Evolutionary conservation across 2,888 invertebrate species (phyloP), one percentile per base, ranked within the genome.

Genomic region (Stenodera caucasica): DNA sequence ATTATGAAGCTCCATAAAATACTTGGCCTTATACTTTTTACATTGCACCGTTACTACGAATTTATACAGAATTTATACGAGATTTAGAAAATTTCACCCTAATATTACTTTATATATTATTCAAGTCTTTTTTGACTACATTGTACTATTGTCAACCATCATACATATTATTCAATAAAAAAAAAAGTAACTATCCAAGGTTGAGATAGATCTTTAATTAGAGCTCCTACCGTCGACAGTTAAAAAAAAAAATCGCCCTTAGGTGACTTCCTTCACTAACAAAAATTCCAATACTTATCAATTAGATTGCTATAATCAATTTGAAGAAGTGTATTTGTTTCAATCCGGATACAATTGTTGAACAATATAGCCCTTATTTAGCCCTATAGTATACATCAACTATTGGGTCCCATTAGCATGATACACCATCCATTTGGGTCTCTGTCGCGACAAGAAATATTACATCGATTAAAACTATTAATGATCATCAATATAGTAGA

Each of bases 401-500:
- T 61, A 65, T 50, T 53, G 66, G 65, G 67, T 65, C 65, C 70
- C 63, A 62, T 70, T 63, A 65, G 61, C 67, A 61, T 55, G 61
- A 64, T 60, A 55, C 45, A 52, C 54, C 63, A 53, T 54, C 58
- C 51, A 59, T 35, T 35, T 14, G 60, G 63, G 63, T 53, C 54
- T 53, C 68, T 66, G 68, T 69, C 72, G 63, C 67, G 59, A 23
- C 53, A 63, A 70, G 75, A 76, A 73, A 73, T 75, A 76, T 75
- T 67, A 69, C 67, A 58, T 58, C 74, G 72, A 76, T 76, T 76
- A 75, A 75, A 76, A 73, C 74, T 76, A 76, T 76, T 76, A 74
- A 76, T 74, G 74, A 70, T 70, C 73, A 67, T 70, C 72, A 72
- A 71, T 69, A 64, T 66, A 51, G 67, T 66, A 65, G 70, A 72